Evolutionary conservation across 2,888 invertebrate genomes (phyloP), one percentile per base, ranked within the genome.

Genomic region (Nysson spinosus): DNA sequence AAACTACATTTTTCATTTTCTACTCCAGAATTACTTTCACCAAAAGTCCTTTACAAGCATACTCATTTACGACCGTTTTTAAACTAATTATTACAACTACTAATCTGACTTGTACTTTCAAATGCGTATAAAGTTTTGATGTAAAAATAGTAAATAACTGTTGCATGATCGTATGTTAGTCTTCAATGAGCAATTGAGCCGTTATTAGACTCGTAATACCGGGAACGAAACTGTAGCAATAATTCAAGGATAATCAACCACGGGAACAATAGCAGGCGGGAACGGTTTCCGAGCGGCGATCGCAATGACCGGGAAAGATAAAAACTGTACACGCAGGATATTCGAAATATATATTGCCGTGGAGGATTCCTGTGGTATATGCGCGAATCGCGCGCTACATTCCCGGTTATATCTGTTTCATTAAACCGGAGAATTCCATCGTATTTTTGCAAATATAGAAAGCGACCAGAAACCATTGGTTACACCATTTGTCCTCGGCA

Each of bases 321-420:
- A 72, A 65, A 72, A 69, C 17, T 39, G 37, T 16, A 16, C 50
- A 19, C 50, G 49, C 6, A 14, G 56, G 28, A 56, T 58, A 69
- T 73, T 72, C 57, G 65, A 72, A 65, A 65, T 61, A 56, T 54
- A 49, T 42, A 42, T 19, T 14, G 43, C 47, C 49, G 55, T 20
- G 42, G 55, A 55, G 70, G 54, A 74, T 74, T 73, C 74, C 61
- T 62, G 56, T 9, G 67, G 67, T 34, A 24, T 47, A 44, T 51
- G 43, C 22, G 26, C 43, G 57, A 60, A 58, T 46, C 40, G 35
- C 19, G 28, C 40, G 50, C 20, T 46, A 44, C 69, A 72, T 75
- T 65, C 63, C 60, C 57, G 61, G 58, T 69, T 60, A 72, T 75
- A 62, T 69, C 69, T 62, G 72, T 74, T 75, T 75, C 76, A 75